Evolutionary conservation across 1,140 invertebrate genomes (phyloP), one percentile per base, ranked within the genome.

Genomic region (Hyles vespertilio): DNA sequence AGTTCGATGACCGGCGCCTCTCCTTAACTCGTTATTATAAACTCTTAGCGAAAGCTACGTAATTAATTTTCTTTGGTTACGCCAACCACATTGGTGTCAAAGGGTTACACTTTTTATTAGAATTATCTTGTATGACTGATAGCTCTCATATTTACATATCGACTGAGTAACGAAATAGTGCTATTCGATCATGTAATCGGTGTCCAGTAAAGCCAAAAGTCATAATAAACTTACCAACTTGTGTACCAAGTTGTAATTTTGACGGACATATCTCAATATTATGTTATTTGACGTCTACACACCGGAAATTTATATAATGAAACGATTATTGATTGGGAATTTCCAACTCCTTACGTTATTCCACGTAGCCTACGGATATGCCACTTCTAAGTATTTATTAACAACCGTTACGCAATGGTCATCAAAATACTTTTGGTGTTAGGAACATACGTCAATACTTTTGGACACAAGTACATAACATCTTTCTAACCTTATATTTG

Each of bases 1-100:
- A 58, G 79, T 74, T 84, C 78, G 74, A 71, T 50, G 81, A 72
- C 76, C 79, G 70, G 56, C 69, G 73, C 65, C 65, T 60, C 63
- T 58, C 58, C 65, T 69, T 62, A 63, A 69, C 70, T 69, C 53
- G 63, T 69, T 59, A 64, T 69, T 70, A 69, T 75, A 69, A 71
- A 74, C 51, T 66, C 58, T 50, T 22, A 71, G 68, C 65, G 69
- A 79, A 79, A 76, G 66, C 72, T 46, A 59, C 56, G 61, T 57
- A 65, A 72, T 72, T 62, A 68, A 71, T 69, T 72, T 54, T 40
- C 36, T 5, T 40, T 63, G 51, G 67, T 70, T 65, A 58, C 58
- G 61, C 59, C 58, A 61, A 48, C 48, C 48, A 49, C 45, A 9
- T 49, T 48, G 32, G 49, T 63, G 65, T 72, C 65, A 63, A 67